Evolutionary conservation across 2,797 vertebrate genomes (phyloP), one percentile per base, ranked within the genome.

Genomic region (Eidolon dupreanum): DNA sequence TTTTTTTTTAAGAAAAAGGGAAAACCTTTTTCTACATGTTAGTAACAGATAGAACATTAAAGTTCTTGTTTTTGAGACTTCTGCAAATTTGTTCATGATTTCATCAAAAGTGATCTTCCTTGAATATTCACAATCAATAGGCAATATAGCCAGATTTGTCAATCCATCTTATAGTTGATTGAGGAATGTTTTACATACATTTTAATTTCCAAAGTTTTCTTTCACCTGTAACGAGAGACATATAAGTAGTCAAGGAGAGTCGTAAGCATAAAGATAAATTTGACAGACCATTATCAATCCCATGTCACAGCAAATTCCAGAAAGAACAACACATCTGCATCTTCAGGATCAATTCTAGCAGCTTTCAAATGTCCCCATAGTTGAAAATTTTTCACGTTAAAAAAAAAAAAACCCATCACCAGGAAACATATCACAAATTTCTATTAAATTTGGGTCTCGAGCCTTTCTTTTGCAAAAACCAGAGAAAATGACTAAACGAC

Each of bases 121-220:
- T 6, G 8, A 6, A 46, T 65, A 70, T 28, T 94, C 68, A 28
- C 38, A 63, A 36, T 61, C 12, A 41, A 22, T 33, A 57, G 13
- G 22, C 7, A 36, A 8, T 17, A 0, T 11, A 10, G 28, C 28
- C 70, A 41, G 33, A 28, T 61, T 73, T 46, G 53, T 71, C 5
- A 0, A 8, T n/a, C n/a, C 33, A 0, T 19, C 43, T 57, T 28
- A 53, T 2, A 17, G 38, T 51, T 24, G 8, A 49, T 1, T 24
- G 31, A 63, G 11, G 53, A 77, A 33, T 51, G 33, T 3, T 93
- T 92, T 81, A 55, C 20, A 55, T n/a, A 74, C 43, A 26, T 92
- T 85, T 63, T 85, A 78, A 91, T 43, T 84, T 89, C 13, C 51
- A n/a, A 68, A 79, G 46, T 26, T 93, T 92, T 90, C 26, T 84